Base-by-base conservation (phyloP, 92 coral and sea anemone species). In the Umimayanthus chanpuru region DNA sequence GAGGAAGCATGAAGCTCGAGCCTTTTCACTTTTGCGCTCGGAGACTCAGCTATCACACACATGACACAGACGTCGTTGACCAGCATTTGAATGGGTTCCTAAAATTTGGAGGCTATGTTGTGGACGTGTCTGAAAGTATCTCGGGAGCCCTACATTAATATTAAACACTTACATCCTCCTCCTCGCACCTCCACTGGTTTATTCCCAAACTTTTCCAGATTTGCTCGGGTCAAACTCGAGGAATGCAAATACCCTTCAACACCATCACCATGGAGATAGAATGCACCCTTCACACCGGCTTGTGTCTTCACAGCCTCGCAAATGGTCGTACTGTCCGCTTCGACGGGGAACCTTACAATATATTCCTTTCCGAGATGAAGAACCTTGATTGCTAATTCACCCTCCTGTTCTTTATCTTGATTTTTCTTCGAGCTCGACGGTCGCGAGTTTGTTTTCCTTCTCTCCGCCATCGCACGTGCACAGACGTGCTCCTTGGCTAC, bases 251-350 rank as follows among this genome's bases (percentile, higher is more conserved):
- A 91, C 47, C 78, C 89, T 50, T 91, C 77, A 30, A 73, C 61
- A 56, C 85, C 81, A 20, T 91, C 92, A 26, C 98, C 95, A 79
- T 90, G 94, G 58, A 94, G 86, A 86, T 92, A 94, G 58, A 94
- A 94, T 11, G 98, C 92, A 11, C 98, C 98, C 81, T 88, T 93
- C 7, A 94, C 93, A 1, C 95, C 95, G 0, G 94, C 91, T 76
- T 87, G 89, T 30, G 76, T 72, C 66, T 94, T 94, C 81, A 94
- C 93, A 41, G 79, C 85, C 47, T 83, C 78, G 40, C 98, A 80
- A 21, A 94, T 81, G 9, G 90, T 89, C 64, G 78, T 85, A 6
- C 90, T 87, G 92, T 94, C 90, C 26, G 98, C 94, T 23, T 88
- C 84, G 36, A 72, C 53, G 3, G 98, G 92, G 79, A 94, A 87